Percentiles rank a stretch among this genome's conserved stretches.
These are phyloP conservation scores for Aphaenogaster floridana DNA, from an alignment of 1,140 invertebrate genomes.

Conservation along the genomic window DNA sequence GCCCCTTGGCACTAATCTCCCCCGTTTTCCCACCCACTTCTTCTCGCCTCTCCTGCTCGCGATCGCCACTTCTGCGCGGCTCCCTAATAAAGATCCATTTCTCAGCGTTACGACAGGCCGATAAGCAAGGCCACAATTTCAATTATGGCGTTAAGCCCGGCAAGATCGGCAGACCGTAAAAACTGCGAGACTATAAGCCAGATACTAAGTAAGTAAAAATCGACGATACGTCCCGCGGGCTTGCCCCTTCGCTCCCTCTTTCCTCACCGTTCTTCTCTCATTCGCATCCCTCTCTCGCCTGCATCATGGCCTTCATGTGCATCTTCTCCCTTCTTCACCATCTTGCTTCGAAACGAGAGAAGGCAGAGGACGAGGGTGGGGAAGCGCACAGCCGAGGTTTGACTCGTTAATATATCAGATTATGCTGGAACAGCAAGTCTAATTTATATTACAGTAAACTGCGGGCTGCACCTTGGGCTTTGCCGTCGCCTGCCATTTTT, in stretches of 20 bases:
- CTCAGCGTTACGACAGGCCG: slow-evolving; percentile 77
- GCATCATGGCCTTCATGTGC: neutral
- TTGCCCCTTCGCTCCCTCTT: slow-evolving; percentile 15
- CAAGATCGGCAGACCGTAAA: slow-evolving; percentile 75
- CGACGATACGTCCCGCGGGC: slow-evolving; percentile 75
- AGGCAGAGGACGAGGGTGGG: neutral
- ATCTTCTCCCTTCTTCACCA: slow-evolving; percentile 14
- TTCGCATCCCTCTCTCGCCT: slow-evolving; percentile 15
- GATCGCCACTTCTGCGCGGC: slow-evolving; percentile 64
- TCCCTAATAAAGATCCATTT: slow-evolving; percentile 79
- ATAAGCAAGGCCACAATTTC: slow-evolving; percentile 79
- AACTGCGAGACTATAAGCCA: slow-evolving; percentile 78
- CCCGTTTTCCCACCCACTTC: neutral
- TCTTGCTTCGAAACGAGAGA: slow-evolving; percentile 22
- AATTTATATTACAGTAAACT: slow-evolving; percentile 80
- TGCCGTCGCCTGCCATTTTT: slow-evolving; percentile 75
- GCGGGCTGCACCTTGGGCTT: slow-evolving; percentile 68
- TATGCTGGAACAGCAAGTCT: slow-evolving; percentile 80
- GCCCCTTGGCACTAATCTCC: neutral
- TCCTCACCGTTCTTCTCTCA: slow-evolving; percentile 16
- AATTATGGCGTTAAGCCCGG: slow-evolving; percentile 75
- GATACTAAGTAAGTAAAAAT: slow-evolving; percentile 79
- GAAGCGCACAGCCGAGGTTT: slow-evolving; percentile 62
- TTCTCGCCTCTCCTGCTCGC: slow-evolving; percentile 52
- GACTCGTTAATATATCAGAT: slow-evolving; percentile 81